phyloP scores from a whole-genome alignment of 2,113 vertebrate species.

The Chlorodrepanis virens region DNA sequence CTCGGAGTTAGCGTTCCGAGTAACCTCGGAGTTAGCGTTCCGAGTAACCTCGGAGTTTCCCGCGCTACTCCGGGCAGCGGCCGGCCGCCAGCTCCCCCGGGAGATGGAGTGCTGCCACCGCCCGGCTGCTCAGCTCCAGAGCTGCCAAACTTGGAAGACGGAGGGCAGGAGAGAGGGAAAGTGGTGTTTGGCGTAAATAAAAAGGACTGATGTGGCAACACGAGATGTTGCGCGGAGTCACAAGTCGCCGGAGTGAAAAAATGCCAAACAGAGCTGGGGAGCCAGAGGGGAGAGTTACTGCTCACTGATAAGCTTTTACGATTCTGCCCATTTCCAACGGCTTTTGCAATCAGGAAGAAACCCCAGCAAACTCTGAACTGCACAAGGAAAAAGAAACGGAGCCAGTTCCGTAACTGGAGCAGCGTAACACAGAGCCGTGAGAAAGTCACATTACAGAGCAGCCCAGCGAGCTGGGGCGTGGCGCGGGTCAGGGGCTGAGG shows the following conservation, averaged over 20 bases:
- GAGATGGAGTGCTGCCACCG: slow-evolving; percentile 31
- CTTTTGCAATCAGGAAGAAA: slow-evolving; percentile 14
- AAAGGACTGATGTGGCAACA: not conserved
- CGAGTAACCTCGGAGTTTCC: not conserved
- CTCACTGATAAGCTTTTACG: not conserved
- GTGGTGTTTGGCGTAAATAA: not conserved
- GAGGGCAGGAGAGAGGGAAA: not conserved
- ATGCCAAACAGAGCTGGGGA: not conserved
- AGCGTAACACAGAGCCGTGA: not conserved
- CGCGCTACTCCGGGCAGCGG: rapidly evolving
- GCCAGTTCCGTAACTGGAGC: not conserved
- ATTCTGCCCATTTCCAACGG: not conserved
- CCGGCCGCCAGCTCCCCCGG: not conserved
- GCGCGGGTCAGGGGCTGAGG: not conserved
- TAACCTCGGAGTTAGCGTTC: no score
- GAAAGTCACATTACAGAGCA: not conserved
- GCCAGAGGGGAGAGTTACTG: not conserved
- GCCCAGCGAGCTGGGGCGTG: not conserved
- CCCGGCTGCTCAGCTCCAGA: not conserved
- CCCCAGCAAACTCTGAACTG: not conserved
- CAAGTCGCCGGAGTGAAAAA: not conserved
- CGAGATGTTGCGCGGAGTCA: rapidly evolving
- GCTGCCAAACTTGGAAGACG: not conserved
- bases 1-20: no score
- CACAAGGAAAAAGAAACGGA: not conserved